These are phyloP conservation scores for Oophaga pumilio DNA, from an alignment of 2,113 vertebrate species.

Conservation along the genomic window DNA sequence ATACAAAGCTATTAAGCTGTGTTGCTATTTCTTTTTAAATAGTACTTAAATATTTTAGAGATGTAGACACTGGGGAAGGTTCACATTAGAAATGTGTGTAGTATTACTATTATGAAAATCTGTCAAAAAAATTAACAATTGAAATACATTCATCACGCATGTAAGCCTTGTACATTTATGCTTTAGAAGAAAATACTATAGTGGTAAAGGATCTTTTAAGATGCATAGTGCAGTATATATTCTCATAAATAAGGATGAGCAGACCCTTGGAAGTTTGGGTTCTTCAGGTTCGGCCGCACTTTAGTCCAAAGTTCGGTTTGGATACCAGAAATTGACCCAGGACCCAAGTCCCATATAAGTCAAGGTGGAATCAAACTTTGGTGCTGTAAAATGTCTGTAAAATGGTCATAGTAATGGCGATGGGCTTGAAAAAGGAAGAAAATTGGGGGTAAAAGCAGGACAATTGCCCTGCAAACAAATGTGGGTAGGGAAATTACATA, in stretches of 20 bases:
- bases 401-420: too few relatives aligned
- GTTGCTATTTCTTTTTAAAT: slow-evolving; percentile 40
- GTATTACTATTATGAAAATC: slow-evolving; percentile 9
- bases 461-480: too few relatives aligned
- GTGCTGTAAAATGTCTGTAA: too few relatives aligned
- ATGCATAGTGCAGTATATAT: background rate
- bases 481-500: too few relatives aligned
- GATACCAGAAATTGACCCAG: too few relatives aligned
- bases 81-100: slow-evolving; percentile 2
- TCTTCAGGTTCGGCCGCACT: too few relatives aligned
- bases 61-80: slow-evolving; percentile 20
- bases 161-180: background rate
- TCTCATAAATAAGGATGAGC: background rate
- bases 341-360: too few relatives aligned
- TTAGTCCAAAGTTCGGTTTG: too few relatives aligned
- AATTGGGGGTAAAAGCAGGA: too few relatives aligned
- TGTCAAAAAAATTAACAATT: slow-evolving; percentile 27
- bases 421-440: too few relatives aligned
- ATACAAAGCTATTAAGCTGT: slow-evolving; percentile 42
- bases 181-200: background rate
- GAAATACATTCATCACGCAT: slow-evolving; percentile 1
- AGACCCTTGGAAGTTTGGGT: too few relatives aligned
- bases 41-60: slow-evolving; percentile 46
- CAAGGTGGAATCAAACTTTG: too few relatives aligned
- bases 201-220: background rate